Base-by-base conservation (phyloP, 1,140 invertebrate genomes). In the Drosophila trapezifrons region DNA sequence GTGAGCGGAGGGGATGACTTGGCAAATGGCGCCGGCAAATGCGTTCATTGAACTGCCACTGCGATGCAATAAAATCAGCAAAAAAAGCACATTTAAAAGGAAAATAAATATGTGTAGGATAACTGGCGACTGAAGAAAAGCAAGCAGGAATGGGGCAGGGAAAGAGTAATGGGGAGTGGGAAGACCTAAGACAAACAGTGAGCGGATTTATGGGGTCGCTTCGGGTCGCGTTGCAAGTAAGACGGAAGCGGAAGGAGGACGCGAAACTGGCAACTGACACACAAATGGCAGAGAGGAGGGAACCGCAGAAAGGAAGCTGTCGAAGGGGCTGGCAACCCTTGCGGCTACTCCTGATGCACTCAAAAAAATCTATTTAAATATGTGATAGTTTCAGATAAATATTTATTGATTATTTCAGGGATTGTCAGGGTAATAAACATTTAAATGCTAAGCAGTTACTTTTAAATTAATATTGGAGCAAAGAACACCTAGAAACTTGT, bases 231-330 rank as follows among this genome's bases (percentile, higher is more conserved):
- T 62, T 22, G 45, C 20, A 47, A 1, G 40, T 47, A 52, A 70
- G 71, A 76, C 83, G 83, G 84, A 87, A 86, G 64, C 83, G 83
- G 83, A 86, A 87, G 76, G 83, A 83, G 76, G 83, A 83, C 84
- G 83, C 82, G 51, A 76, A 82, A 87, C 74, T 78, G 80, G 78
- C 78, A 76, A 80, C 82, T 75, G 80, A 72, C 73, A 84, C 47
- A 85, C 46, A 77, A 80, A 82, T 42, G 52, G n/a, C 17, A 55
- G 32, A 29, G 62, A 22, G 59, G 42, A 27, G 49, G 42, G 45
- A 59, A 86, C 83, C 78, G 79, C 83, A 86, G 51, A 65, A 74
- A 82, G 83, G 83, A 87, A 86, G 81, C 81, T 86, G 81, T 85
- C 81, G 58, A 75, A 74, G 62, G 58, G 67, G 71, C 63, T 87